Evolutionary conservation across 1,140 invertebrate genomes (phyloP).

Genomic region (Drosophila repleta): DNA sequence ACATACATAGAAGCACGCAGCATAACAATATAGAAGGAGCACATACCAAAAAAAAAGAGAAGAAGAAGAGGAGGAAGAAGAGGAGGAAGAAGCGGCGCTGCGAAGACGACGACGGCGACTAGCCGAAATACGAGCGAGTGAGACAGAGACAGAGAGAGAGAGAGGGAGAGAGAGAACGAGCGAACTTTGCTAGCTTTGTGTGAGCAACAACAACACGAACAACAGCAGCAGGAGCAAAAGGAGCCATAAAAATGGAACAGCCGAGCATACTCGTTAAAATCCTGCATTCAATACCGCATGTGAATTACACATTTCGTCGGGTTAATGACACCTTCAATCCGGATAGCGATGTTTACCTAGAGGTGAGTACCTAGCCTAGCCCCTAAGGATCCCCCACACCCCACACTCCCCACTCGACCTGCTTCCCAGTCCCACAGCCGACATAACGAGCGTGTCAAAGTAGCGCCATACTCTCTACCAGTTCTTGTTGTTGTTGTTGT

Average conservation of each 20-base stretch:
- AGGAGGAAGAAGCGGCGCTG: constrained; percentile 2
- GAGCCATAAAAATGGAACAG: constrained; percentile 78
- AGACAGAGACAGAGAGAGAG: constrained; percentile 11
- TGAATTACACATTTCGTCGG: constrained; percentile 93
- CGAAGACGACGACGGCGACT: constrained; percentile 10
- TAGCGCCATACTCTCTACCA: constrained; percentile 17
- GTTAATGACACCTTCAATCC: constrained; percentile 97
- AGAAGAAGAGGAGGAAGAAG: neutral
- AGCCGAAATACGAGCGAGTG: constrained; percentile 7
- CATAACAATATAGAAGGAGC: constrained; percentile 57
- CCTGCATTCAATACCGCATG: constrained; percentile 93
- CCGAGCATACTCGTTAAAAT: constrained; percentile 85
- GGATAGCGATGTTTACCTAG: constrained; percentile 93
- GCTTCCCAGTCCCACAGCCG: neutral
- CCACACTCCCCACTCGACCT: neutral
- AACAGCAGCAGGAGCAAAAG: constrained; percentile 28
- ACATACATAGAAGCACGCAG: constrained; percentile 34
- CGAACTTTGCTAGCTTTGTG: constrained; percentile 37
- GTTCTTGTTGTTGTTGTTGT: constrained; percentile 5
- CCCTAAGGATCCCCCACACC: constrained; percentile 4
- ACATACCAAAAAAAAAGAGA: constrained; percentile 28
- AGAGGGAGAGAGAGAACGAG: constrained; percentile 9
- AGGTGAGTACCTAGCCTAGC: constrained; percentile 87
- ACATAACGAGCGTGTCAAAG: constrained; percentile 8
- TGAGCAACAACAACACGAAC: constrained; percentile 34